phyloP scores from a whole-genome alignment of 1,140 invertebrate genomes.

The Grapholita molesta region DNA sequence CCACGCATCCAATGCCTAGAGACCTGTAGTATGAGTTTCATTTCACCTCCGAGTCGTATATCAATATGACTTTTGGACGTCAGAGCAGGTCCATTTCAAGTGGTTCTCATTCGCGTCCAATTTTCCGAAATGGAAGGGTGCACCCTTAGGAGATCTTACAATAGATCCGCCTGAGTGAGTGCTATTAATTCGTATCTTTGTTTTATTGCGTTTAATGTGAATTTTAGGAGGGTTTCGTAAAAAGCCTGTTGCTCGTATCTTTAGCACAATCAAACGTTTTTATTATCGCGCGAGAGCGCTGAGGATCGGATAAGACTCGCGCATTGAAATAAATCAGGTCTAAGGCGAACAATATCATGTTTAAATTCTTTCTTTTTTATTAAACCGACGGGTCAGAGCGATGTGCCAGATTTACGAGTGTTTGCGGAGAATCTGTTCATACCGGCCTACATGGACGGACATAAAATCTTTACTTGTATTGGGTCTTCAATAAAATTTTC shows the following conservation, averaged over 20 bases:
- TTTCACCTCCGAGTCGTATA: conserved; percentile 36
- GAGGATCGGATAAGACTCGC: conserved; percentile 30
- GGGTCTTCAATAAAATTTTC: conserved; percentile 35
- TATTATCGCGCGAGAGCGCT: neutral
- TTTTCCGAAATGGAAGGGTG: conserved; percentile 73
- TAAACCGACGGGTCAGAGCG: conserved; percentile 49
- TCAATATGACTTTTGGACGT: conserved; percentile 46
- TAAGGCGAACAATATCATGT: conserved; percentile 37
- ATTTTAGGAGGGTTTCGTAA: conserved; percentile 14
- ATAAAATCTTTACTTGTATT: conserved; percentile 47
- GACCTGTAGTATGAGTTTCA: conserved; percentile 39
- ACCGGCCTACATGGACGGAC: conserved; percentile 33
- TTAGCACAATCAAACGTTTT: neutral
- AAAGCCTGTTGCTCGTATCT: conserved; percentile 7
- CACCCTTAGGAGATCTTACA: conserved; percentile 64
- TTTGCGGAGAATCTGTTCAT: conserved; percentile 58
- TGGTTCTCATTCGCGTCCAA: conserved; percentile 64
- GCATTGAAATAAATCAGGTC: conserved; percentile 56
- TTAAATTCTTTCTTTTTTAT: conserved; percentile 57
- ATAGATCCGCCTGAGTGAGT: conserved; percentile 70
- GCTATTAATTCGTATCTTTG: conserved; percentile 75
- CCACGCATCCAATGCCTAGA: conserved; percentile 44
- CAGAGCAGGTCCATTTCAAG: conserved; percentile 40
- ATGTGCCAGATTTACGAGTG: conserved; percentile 63
- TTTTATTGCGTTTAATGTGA: conserved; percentile 70